Evolutionary conservation across 2,888 invertebrate genomes (phyloP).

Genomic region (Cactoblastis cactorum): DNA sequence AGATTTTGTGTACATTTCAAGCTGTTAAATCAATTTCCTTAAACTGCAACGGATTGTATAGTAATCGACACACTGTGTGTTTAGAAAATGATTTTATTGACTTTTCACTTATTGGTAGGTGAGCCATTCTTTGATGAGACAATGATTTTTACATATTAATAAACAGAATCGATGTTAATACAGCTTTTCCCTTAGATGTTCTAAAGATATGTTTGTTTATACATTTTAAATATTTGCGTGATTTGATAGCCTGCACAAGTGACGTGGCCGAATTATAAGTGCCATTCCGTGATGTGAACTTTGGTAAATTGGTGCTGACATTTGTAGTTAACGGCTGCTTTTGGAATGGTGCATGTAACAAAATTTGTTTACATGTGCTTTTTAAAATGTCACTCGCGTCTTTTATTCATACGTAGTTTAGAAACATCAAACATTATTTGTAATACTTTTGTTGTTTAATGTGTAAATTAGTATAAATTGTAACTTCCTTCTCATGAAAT

Average conservation of each 20-base stretch:
- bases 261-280: conserved; percentile 19
- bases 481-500: no score
- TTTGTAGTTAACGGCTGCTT: conserved; percentile 21
- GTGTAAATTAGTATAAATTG: not conserved
- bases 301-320: conserved; percentile 33
- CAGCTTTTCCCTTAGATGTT: not conserved
- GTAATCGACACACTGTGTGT: no score
- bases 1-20: no score
- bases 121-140: no score
- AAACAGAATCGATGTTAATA: not conserved
- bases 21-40: no score
- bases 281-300: conserved; percentile 15
- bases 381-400: not conserved
- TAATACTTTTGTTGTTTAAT: conserved; percentile 1
- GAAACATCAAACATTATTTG: not conserved
- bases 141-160: no score
- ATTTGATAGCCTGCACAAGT: conserved; percentile 26
- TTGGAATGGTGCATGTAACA: conserved; percentile 1
- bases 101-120: no score
- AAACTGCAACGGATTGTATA: no score
- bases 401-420: not conserved
- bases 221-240: no score
- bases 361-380: conserved; percentile 7
- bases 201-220: no score
- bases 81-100: no score